Evolutionary conservation across 2,113 vertebrate genomes (phyloP).

Genomic region (Tetrao urogallus): DNA sequence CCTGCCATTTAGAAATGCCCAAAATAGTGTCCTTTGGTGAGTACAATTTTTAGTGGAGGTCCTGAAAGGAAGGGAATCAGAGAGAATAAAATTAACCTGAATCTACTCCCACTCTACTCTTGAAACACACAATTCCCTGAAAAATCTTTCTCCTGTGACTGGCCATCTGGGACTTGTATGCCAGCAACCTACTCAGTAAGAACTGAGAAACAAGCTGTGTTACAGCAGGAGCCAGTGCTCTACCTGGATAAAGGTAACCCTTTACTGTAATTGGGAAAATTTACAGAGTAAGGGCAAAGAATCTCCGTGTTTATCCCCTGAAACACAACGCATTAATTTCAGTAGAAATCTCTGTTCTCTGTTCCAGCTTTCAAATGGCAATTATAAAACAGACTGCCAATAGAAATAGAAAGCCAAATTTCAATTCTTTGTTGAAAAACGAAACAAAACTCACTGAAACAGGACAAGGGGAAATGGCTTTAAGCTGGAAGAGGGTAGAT

Average conservation of each 20-base stretch:
- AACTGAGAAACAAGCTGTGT: neutral
- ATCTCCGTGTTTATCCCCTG: neutral
- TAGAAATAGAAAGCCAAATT: neutral
- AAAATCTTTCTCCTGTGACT: neutral
- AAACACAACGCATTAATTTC: neutral
- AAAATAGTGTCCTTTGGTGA: neutral
- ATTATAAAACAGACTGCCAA: neutral
- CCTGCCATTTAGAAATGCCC: neutral
- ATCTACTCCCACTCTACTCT: neutral
- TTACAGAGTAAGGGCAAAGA: neutral
- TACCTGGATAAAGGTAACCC: neutral
- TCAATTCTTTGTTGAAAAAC: neutral
- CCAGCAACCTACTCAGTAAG: neutral
- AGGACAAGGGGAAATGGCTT: too few relatives aligned
- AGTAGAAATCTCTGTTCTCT: neutral
- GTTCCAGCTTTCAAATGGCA: neutral
- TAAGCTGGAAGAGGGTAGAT: too few relatives aligned
- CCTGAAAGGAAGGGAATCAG: neutral
- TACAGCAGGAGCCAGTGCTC: neutral
- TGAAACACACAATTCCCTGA: slow-evolving; percentile 7
- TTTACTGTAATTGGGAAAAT: neutral
- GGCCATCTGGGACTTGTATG: neutral
- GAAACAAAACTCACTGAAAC: neutral
- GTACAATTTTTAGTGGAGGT: neutral
- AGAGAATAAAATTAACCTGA: slow-evolving; percentile 9